These are phyloP conservation scores for Yponomeuta malinellus DNA, from an alignment of 2,888 invertebrate species.

Conservation along the genomic window DNA sequence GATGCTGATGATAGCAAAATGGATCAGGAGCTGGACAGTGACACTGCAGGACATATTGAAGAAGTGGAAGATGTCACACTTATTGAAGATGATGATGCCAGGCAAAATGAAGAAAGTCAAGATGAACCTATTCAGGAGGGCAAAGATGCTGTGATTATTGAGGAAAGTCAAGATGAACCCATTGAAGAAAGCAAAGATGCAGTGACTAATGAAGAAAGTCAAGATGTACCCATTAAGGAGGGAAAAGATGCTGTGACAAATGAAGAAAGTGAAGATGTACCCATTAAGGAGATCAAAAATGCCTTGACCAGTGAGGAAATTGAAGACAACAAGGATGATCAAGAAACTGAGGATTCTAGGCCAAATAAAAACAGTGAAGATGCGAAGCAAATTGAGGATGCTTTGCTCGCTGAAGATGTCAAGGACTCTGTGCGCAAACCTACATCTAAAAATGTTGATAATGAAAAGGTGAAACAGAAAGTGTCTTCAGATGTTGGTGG, in stretches of 20 bases:
- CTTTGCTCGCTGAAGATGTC: neutral
- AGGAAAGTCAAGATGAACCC: neutral
- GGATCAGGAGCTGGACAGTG: neutral
- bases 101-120: slow-evolving; percentile 26
- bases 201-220: neutral
- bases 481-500: slow-evolving; percentile 38
- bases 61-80: neutral
- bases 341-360: neutral
- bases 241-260: neutral
- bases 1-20: slow-evolving; percentile 22
- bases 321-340: too few relatives aligned
- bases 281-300: neutral
- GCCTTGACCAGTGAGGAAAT: neutral
- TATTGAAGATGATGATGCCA: slow-evolving; percentile 22
- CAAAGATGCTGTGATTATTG: neutral
- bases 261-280: neutral
- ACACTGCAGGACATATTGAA: neutral
- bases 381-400: neutral
- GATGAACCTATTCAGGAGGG: slow-evolving; percentile 1
- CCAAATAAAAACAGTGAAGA: neutral
- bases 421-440: neutral
- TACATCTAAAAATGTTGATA: neutral
- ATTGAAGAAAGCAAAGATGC: neutral
- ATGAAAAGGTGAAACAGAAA: neutral
- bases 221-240: neutral